A percentile compares a stretch with the other conserved stretches of the same genome.
These are phyloP conservation scores for Diorhabda sublineata DNA, from an alignment of 1,140 invertebrate species.

Conservation along the genomic window DNA sequence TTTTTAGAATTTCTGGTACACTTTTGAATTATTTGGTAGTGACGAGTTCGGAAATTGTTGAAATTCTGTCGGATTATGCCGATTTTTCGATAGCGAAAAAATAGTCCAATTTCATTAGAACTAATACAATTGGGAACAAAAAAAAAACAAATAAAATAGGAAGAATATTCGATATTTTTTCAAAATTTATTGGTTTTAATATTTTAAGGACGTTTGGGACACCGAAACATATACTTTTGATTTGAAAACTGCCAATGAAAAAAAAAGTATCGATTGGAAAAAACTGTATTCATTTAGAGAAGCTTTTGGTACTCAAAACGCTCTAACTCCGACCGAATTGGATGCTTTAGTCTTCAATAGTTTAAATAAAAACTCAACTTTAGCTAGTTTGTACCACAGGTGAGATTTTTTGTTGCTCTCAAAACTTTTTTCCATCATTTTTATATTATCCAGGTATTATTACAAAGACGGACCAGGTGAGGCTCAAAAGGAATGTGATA, in stretches of 20 bases:
- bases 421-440: no score
- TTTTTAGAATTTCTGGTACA: no score
- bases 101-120: neutral
- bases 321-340: no score
- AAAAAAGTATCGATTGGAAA: conserved; percentile 54
- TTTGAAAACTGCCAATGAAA: conserved; percentile 69
- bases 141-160: neutral
- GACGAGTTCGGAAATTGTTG: neutral
- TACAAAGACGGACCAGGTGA: no score
- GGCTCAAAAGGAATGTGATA: no score
- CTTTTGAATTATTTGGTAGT: neutral
- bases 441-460: no score
- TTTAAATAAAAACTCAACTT: no score
- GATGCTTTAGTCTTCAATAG: no score
- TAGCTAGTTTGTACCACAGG: no score
- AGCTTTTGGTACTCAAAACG: conserved; percentile 52
- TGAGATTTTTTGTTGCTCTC: no score
- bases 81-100: neutral
- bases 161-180: neutral
- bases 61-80: no score
- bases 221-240: conserved; percentile 73
- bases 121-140: neutral
- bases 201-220: conserved; percentile 59
- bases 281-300: conserved; percentile 65
- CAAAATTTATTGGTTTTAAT: neutral